phyloP scores from a whole-genome alignment of 2,888 invertebrate species.

The Eledona agricola region DNA sequence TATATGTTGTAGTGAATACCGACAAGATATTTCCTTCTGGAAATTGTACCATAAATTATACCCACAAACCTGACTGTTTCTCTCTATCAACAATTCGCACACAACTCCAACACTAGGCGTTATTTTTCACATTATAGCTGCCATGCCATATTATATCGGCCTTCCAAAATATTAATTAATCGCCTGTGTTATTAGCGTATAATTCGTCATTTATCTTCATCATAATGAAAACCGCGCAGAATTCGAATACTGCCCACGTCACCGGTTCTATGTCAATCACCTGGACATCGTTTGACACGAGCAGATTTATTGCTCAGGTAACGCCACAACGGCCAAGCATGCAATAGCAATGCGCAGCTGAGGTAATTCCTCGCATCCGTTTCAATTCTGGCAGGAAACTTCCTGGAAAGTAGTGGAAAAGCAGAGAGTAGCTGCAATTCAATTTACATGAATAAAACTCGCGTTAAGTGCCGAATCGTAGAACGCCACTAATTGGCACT shows the following conservation, averaged over 20 bases:
- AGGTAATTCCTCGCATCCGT: background rate
- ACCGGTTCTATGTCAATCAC: too few species aligned
- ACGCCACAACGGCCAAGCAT: background rate
- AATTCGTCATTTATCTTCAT: too few species aligned
- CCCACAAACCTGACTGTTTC: conserved; percentile 3
- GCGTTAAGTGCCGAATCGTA: conserved; percentile 40
- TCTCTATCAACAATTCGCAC: too few species aligned
- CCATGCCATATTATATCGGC: too few species aligned
- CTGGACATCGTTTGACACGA: too few species aligned
- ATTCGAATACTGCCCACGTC: too few species aligned
- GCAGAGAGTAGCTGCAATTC: conserved; percentile 34
- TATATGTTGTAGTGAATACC: conserved; percentile 10
- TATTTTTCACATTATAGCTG: too few species aligned
- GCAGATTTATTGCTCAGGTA: conserved; percentile 2
- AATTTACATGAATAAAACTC: conserved; percentile 44
- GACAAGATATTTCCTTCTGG: conserved; percentile 20
- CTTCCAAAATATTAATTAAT: too few species aligned
- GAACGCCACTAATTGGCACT: conserved; percentile 40
- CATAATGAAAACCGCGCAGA: too few species aligned
- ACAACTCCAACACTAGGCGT: too few species aligned
- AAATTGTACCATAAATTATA: conserved; percentile 24
- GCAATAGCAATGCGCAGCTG: background rate
- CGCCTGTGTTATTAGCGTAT: too few species aligned
- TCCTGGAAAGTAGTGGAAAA: conserved; percentile 8
- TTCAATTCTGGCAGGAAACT: conserved; percentile 3